Evolutionary conservation across 2,113 vertebrate genomes (phyloP).

Genomic region (Andinoacara biseriatus): DNA sequence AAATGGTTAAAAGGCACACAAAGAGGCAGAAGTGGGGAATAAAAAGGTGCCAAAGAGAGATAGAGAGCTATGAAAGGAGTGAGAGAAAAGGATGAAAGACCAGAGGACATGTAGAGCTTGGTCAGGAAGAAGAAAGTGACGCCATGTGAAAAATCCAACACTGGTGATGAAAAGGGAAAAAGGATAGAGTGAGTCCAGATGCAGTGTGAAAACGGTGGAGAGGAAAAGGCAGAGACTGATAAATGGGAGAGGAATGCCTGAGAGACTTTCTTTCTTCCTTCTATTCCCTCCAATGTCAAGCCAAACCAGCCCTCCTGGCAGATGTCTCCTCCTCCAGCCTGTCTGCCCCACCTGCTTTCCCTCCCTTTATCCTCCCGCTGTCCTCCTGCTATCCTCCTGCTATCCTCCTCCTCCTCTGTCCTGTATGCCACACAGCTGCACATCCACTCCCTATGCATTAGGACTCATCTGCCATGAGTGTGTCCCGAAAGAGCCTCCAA

Average conservation of each 20-base stretch:
- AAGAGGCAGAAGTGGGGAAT: constrained; percentile 47
- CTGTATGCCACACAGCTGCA: constrained; percentile 69
- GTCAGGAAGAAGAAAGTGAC: constrained; percentile 52
- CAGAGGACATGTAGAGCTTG: constrained; percentile 41
- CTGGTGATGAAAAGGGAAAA: constrained; percentile 46
- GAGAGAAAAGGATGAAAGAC: constrained; percentile 44
- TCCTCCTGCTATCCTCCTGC: constrained; percentile 42
- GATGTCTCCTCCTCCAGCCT: constrained; percentile 63
- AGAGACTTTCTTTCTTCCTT: constrained; percentile 68
- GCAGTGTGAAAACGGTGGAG: constrained; percentile 50
- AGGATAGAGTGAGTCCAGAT: constrained; percentile 66
- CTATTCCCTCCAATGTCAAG: constrained; percentile 55
- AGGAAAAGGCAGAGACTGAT: constrained; percentile 64
- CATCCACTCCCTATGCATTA: constrained; percentile 43
- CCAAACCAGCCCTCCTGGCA: constrained; percentile 69
- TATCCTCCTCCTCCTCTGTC: constrained; percentile 61
- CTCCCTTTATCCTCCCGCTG: constrained; percentile 49
- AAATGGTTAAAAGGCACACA: constrained; percentile 58
- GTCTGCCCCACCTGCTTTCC: constrained; percentile 67
- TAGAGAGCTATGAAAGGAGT: constrained; percentile 54
- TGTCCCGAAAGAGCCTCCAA: constrained; percentile 45
- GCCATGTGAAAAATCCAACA: constrained; percentile 36
- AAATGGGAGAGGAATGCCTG: constrained; percentile 63
- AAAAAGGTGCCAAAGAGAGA: constrained; percentile 57
- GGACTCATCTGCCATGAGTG: constrained; percentile 36